Percentiles rank a stretch among this genome's conserved stretches.
Conservation (phyloP, 2,113 vertebrate genomes). For the Brienomyrus longianalis region DNA sequence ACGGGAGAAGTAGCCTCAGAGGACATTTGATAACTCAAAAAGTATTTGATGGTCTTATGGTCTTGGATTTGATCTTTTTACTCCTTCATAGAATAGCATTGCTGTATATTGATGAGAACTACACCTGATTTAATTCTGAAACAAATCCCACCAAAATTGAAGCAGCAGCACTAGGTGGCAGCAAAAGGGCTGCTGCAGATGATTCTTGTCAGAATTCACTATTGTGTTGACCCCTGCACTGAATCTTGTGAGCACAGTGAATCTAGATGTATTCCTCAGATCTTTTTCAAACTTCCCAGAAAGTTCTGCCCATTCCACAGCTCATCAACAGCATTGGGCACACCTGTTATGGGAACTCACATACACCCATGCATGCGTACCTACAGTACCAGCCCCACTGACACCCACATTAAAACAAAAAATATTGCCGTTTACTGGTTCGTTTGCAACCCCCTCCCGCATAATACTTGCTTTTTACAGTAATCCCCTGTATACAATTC, state of each 20-base stretch:
- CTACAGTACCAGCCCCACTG: too few relatives aligned
- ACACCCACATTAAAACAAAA: too few relatives aligned
- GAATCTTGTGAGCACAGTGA: not conserved
- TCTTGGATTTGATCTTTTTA: not conserved
- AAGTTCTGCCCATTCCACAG: too few relatives aligned
- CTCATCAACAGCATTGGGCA: too few relatives aligned
- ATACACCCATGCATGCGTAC: too few relatives aligned
- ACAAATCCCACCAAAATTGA: not conserved
- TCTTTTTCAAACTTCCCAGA: not conserved
- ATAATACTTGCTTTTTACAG: too few relatives aligned
- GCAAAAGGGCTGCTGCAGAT: not conserved
- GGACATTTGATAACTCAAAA: not conserved
- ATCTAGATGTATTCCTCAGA: not conserved
- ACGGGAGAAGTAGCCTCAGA: not conserved
- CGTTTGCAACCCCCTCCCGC: too few relatives aligned
- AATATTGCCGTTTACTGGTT: too few relatives aligned
- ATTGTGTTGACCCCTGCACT: not conserved
- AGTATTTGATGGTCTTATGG: not conserved
- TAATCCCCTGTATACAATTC: too few relatives aligned
- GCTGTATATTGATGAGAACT: not conserved
- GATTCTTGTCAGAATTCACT: not conserved
- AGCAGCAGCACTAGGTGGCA: not conserved
- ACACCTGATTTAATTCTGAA: not conserved
- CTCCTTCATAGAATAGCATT: not conserved
- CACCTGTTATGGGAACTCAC: too few relatives aligned